Base-by-base conservation (phyloP, 37 sponge, comb jelly and placozoan species). In the Crambe crambe region DNA sequence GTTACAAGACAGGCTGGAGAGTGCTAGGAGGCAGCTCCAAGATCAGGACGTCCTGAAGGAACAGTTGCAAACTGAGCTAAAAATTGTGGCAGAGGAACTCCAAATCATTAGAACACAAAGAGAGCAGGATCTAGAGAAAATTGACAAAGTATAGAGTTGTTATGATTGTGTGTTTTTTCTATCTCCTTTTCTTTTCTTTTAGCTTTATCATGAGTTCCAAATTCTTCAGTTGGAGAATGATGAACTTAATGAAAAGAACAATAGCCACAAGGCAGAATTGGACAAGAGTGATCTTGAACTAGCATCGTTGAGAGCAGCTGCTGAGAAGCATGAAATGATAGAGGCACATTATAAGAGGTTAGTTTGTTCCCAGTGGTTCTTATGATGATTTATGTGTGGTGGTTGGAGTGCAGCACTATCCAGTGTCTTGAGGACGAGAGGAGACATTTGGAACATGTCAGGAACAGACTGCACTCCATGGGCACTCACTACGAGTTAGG, bases 401-500 rank as follows among this genome's bases (percentile, higher is more conserved):
- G n/a, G n/a, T 64, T n/a, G n/a, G n/a, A n/a, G 44, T 51, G 32
- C 57, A 83, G 84, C 29, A 76, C 68, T 1, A 75, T 76, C 38
- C 67, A 34, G 2, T 22, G 40, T 32, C 69, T 75, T 27, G 84
- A 75, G 58, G 69, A 75, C 23, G 54, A 75, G 69, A 27, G 74
- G 43, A 44, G 84, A n/a, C 68, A 44, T 36, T 58, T 83, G 59
- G 41, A 47, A 39, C 84, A 75, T 26, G 69, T 56, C 40, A 75
- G 65, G 68, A 83, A 83, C 56, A 32, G 84, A 42, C 68, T 75
- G 58, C 57, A 83, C 58, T 35, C 76, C 58, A 65, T 65, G 76
- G 69, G 68, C 17, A 75, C 84, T 3, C 84, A 83, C 76, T 75
- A 76, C 42, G 26, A 56, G n/a, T 36, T 72, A 42, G 81, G 81